A percentile compares a stretch with the other conserved stretches of the same genome.
Conservation (phyloP, 2,797 vertebrate species). For the Enteromius trimaculatus region DNA sequence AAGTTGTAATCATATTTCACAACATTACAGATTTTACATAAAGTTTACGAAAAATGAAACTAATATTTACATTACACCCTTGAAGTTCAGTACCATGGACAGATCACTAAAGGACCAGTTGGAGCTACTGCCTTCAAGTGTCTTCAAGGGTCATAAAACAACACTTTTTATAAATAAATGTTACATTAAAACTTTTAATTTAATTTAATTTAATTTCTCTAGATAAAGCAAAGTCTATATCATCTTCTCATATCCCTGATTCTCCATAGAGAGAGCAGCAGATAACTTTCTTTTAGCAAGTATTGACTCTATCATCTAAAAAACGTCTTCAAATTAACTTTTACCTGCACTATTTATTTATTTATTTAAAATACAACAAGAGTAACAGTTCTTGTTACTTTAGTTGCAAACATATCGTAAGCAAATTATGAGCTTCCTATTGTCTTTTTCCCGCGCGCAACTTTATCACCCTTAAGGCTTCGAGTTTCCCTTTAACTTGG, state of each 20-base stretch:
- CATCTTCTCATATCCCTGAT: background rate
- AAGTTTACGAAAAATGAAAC: no score
- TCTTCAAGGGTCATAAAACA: background rate
- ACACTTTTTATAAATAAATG: background rate
- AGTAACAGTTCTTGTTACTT: background rate
- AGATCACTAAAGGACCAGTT: background rate
- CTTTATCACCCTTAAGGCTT: conserved; percentile 52
- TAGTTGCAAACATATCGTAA: conserved; percentile 10
- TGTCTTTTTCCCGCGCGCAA: conserved; percentile 44
- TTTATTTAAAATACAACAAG: background rate
- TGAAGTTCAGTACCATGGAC: conserved; percentile 49
- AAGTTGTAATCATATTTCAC: background rate
- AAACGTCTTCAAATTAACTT: conserved; percentile 42
- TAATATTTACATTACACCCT: background rate
- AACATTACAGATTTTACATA: background rate
- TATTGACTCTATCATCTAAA: conserved; percentile 22
- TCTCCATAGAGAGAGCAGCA: background rate
- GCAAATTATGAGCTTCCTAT: conserved; percentile 48
- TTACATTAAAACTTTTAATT: background rate
- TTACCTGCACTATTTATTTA: conserved; percentile 17
- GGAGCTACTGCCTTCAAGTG: background rate
- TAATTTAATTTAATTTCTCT: background rate
- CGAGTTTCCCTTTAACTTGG: conserved; percentile 44
- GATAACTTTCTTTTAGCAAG: conserved; percentile 15
- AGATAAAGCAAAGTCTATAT: background rate